Evolutionary conservation across 2,113 vertebrate species (phyloP), one percentile per base, ranked within the genome.

Genomic region (Callopanchax toddi): DNA sequence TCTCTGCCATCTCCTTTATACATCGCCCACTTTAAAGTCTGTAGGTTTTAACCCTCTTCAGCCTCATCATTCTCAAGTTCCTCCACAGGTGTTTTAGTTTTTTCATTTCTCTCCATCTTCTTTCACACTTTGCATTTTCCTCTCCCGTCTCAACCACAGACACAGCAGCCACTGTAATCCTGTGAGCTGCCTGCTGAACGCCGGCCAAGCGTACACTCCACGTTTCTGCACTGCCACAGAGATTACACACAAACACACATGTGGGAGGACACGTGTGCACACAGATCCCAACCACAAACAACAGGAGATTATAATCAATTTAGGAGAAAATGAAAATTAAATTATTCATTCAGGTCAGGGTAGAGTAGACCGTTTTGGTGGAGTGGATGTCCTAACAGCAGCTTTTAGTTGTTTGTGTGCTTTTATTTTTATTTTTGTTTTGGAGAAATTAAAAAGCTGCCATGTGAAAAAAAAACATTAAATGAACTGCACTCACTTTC

Each of bases 121-220:
- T 56, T 22, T 62, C 13, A 18, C 16, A 17, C 3, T 67, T 60
- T 15, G 37, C 44, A 25, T 55, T 69, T 53, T 67, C 18, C 34
- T 61, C 26, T 62, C 40, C 57, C 79, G 60, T 78, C 53, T 71
- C 68, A 78, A 80, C 73, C 69, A 74, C 54, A 85, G 65, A 86
- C 58, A 58, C 64, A 76, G 56, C 55, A 76, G 75, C 71, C 84
- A 83, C 66, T 53, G 61, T 91, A 89, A 91, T 91, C 89, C 89
- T 60, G 74, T 88, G 86, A 86, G 74, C 86, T 80, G 83, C 74
- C 55, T 25, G 34, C 65, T 88, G 85, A 89, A 84, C 46, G 18
- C 48, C n/a, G 9, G 81, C 87, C 87, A 90, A 86, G 67, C 65
- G 58, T 67, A 84, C 80, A 76, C 74, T 78, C 78, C 63, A 69